Percentiles rank a stretch among this genome's conserved stretches.
Evolutionary conservation across 2,888 invertebrate species (phyloP).

Genomic region (Platynereis dumerilii): DNA sequence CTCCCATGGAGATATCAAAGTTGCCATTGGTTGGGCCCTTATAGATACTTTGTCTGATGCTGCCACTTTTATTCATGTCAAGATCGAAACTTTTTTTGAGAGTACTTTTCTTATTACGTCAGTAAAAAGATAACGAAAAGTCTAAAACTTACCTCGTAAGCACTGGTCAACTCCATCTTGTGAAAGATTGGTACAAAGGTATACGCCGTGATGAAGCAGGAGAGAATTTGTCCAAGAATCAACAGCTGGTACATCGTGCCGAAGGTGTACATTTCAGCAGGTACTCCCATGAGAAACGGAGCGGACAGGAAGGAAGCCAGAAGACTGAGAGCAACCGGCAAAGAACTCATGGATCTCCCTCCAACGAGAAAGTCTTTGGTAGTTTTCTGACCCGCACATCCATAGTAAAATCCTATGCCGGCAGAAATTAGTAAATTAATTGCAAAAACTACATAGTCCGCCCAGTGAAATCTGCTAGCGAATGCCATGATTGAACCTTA

Average conservation of each 20-base stretch:
- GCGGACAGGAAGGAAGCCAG: slow-evolving; percentile 48
- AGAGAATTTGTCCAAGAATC: slow-evolving; percentile 75
- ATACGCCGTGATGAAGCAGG: slow-evolving; percentile 68
- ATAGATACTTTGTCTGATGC: too few relatives aligned
- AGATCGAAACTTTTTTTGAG: too few relatives aligned
- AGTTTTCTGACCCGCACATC: slow-evolving; percentile 34
- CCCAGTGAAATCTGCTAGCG: slow-evolving; percentile 43
- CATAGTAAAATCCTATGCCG: slow-evolving; percentile 45
- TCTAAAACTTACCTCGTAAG: slow-evolving; percentile 57
- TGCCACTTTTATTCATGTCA: too few relatives aligned
- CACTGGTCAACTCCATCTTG: slow-evolving; percentile 49
- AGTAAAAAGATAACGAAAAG: too few relatives aligned
- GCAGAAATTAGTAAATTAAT: slow-evolving; percentile 44
- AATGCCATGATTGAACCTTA: too few relatives aligned
- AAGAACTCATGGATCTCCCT: background rate
- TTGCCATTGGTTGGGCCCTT: too few relatives aligned
- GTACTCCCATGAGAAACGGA: slow-evolving; percentile 48
- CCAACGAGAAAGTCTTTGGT: slow-evolving; percentile 19
- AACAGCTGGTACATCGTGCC: slow-evolving; percentile 77
- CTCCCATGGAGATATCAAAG: too few relatives aligned
- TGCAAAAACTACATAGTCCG: slow-evolving; percentile 49
- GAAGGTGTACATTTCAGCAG: slow-evolving; percentile 66
- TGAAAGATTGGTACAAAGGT: slow-evolving; percentile 54
- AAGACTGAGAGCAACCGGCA: slow-evolving; percentile 22
- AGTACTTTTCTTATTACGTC: too few relatives aligned